These are phyloP conservation scores for Melanotaenia parkinsoni DNA, from an alignment of 2,797 vertebrate species.

Conservation along the genomic window DNA sequence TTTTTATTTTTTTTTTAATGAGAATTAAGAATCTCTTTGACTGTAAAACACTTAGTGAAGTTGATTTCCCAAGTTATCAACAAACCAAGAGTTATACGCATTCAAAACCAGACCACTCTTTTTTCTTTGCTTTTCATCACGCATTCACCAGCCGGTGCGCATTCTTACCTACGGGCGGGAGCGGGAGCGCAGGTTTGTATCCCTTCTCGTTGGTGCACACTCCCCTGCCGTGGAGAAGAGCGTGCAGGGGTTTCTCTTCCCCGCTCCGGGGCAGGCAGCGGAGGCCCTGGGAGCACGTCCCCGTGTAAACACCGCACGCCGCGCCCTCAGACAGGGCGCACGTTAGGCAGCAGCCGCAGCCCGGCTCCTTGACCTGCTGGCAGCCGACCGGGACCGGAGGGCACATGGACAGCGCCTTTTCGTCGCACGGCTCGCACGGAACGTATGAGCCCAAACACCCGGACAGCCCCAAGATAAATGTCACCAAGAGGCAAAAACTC, in stretches of 20 bases:
- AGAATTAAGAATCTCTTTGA: not conserved
- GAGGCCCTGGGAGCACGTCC: conserved; percentile 93
- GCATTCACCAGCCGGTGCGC: conserved; percentile 26
- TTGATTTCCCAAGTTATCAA: not conserved
- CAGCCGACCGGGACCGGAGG: conserved; percentile 93
- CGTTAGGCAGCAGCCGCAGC: conserved; percentile 98
- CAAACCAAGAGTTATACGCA: not conserved
- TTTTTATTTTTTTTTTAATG: not conserved
- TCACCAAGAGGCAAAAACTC: conserved; percentile 85
- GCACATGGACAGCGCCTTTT: conserved; percentile 95
- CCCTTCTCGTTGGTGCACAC: conserved; percentile 96
- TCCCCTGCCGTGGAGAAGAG: conserved; percentile 94
- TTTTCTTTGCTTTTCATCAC: conserved; percentile 7
- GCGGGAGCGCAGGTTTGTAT: conserved; percentile 88
- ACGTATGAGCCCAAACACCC: conserved; percentile 91
- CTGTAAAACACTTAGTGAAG: not conserved
- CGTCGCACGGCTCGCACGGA: conserved; percentile 96
- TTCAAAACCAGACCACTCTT: not conserved
- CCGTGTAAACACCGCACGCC: conserved; percentile 97
- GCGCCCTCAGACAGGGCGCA: conserved; percentile 95
- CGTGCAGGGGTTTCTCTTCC: conserved; percentile 97
- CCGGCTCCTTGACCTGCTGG: conserved; percentile 97
- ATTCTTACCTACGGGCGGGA: conserved; percentile 81
- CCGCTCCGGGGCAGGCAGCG: conserved; percentile 94
- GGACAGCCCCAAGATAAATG: conserved; percentile 87